Evolutionary conservation across 1,140 invertebrate species (phyloP).

Genomic region (Heliconius himera): DNA sequence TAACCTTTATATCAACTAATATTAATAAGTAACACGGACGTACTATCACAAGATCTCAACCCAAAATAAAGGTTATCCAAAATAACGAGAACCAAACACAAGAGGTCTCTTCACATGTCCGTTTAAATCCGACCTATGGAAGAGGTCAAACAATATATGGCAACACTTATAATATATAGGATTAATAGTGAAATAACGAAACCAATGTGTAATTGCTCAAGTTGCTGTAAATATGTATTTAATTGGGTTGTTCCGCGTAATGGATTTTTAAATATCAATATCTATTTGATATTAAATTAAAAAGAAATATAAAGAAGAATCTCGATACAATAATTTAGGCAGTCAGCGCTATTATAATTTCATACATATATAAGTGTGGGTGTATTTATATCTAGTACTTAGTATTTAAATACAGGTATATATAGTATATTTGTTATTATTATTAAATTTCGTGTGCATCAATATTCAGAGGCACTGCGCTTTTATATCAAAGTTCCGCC

Average conservation of each 20-base stretch:
- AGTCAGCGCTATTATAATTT: too few relatives aligned
- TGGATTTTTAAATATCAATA: background rate
- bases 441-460: too few relatives aligned
- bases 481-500: too few relatives aligned
- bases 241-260: background rate
- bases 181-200: background rate
- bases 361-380: too few relatives aligned
- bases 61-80: background rate
- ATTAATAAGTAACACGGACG: background rate
- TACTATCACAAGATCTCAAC: background rate
- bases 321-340: too few relatives aligned
- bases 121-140: slow-evolving; percentile 31
- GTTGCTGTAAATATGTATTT: background rate
- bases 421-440: too few relatives aligned
- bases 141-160: slow-evolving; percentile 17
- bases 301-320: too few relatives aligned
- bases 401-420: too few relatives aligned
- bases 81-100: background rate
- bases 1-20: background rate
- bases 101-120: slow-evolving; percentile 7
- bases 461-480: too few relatives aligned
- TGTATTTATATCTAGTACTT: too few relatives aligned
- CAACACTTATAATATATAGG: background rate
- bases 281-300: too few relatives aligned
- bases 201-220: background rate